These are phyloP conservation scores for Crax fasciolata DNA, from an alignment of 2,797 vertebrate genomes.

Conservation along the genomic window DNA sequence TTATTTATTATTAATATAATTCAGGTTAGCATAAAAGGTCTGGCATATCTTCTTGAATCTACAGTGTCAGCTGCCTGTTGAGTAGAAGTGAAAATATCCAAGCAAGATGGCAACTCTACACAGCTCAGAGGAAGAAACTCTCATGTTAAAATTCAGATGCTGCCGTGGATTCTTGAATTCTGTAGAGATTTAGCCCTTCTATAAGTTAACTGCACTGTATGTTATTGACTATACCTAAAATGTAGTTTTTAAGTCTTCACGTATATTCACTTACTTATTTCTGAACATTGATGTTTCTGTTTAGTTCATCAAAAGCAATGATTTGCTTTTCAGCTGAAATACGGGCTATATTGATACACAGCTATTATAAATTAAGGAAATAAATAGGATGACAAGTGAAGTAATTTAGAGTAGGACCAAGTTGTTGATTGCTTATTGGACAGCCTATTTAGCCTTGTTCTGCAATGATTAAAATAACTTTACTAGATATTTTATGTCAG, in stretches of 20 bases:
- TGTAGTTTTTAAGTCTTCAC: neutral
- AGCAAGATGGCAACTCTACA: neutral
- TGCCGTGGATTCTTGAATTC: neutral
- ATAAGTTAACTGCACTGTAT: neutral
- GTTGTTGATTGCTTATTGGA: neutral
- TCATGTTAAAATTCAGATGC: neutral
- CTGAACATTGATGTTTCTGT: neutral
- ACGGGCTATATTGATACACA: neutral
- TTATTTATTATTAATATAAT: constrained; percentile 38
- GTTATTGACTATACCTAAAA: neutral
- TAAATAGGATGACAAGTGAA: neutral
- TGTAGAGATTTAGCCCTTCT: neutral
- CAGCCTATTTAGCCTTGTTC: neutral
- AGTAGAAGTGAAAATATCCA: constrained; percentile 3
- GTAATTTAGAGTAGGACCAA: neutral
- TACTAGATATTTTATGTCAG: neutral
- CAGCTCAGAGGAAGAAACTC: neutral
- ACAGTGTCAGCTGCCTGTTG: neutral
- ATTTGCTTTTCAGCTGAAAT: neutral
- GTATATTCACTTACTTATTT: neutral
- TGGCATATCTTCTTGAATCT: neutral
- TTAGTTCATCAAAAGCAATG: neutral
- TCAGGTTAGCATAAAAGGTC: neutral
- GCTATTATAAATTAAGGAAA: neutral
- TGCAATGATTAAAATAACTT: constrained; percentile 11